Percentiles rank a stretch among this genome's conserved stretches.
phyloP scores from a whole-genome alignment of 1,140 invertebrate species.

The Temnothorax curvispinosus region DNA sequence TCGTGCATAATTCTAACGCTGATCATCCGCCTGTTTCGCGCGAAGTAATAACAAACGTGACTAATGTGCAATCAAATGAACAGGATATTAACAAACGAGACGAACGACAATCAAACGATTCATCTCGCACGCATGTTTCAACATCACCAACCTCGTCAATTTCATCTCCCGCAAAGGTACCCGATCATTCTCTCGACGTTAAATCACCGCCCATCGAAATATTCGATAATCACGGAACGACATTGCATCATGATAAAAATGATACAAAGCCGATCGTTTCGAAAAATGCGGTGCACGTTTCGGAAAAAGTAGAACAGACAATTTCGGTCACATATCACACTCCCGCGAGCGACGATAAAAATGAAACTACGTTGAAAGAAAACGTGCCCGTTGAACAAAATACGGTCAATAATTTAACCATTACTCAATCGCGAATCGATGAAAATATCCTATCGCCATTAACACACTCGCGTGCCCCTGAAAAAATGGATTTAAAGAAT shows the following conservation, averaged over 20 bases:
- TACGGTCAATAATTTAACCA: conserved; percentile 41
- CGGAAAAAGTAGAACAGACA: conserved; percentile 68
- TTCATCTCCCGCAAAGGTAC: not conserved
- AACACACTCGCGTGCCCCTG: not conserved
- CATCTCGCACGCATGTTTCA: not conserved
- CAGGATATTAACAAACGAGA: not conserved
- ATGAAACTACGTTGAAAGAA: conserved; percentile 51
- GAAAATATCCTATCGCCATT: not conserved
- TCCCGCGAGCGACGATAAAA: conserved; percentile 53
- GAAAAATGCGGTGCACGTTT: conserved; percentile 57
- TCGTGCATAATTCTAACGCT: not conserved
- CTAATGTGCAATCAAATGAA: not conserved
- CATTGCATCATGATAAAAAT: conserved; percentile 30
- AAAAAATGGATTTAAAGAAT: conserved; percentile 4
- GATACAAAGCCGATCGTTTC: conserved; percentile 18
- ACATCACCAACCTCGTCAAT: not conserved
- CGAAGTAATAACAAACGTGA: not conserved
- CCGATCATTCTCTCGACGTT: not conserved
- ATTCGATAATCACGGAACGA: conserved; percentile 14
- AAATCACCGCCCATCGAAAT: conserved; percentile 2
- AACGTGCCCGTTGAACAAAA: conserved; percentile 46
- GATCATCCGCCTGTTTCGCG: not conserved
- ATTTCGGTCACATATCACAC: conserved; percentile 59
- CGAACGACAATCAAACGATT: not conserved
- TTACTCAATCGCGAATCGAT: conserved; percentile 20